Base-by-base conservation (phyloP, 2,797 vertebrate genomes). In the Mormyrops attenuatus region DNA sequence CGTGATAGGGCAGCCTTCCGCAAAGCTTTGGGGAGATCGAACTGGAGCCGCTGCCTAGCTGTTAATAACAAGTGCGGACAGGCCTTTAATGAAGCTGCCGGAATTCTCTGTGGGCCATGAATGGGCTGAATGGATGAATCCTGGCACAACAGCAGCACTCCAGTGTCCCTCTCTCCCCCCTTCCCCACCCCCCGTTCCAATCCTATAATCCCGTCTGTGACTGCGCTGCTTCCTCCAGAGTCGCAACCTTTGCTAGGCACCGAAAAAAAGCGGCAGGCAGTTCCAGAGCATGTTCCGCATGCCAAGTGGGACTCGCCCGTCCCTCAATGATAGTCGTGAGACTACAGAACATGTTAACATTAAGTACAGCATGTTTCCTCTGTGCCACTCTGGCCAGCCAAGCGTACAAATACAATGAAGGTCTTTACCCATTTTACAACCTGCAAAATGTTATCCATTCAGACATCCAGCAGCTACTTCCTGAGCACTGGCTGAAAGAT, bases 41-140 rank as follows among this genome's bases (percentile, higher is more conserved):
- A 49, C 34, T 88, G 60, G 41, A 85, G 73, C 41, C 44, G 17
- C 86, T 30, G 86, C 44, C 73, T 44, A 44, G 69, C 87, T 47
- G 66, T 77, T 69, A 69, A 60, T 80, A 87, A 57, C 50, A 47
- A 86, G 57, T 41, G 38, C 20, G 41, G n/a, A 60, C 52, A 30
- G 86, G 85, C 77, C 66, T 88, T 82, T 90, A 86, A 89, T 82
- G 47, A 88, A 66, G 87, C 89, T 63, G 34, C 69, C 66, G 90
- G 55, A 90, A 89, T 80, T 69, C 90, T 88, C 63, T 66, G 44
- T 30, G 87, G 89, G 89, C 91, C 91, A 53, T 63, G 85, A 92
- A 91, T 90, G 80, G 89, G 53, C 92, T 93, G 93, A 94, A 93
- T 87, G 92, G 93, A 95, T 95, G 94, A 94, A 93, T 92, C 93